Conservation (phyloP, 2,888 invertebrate genomes). For the Dione juno region DNA sequence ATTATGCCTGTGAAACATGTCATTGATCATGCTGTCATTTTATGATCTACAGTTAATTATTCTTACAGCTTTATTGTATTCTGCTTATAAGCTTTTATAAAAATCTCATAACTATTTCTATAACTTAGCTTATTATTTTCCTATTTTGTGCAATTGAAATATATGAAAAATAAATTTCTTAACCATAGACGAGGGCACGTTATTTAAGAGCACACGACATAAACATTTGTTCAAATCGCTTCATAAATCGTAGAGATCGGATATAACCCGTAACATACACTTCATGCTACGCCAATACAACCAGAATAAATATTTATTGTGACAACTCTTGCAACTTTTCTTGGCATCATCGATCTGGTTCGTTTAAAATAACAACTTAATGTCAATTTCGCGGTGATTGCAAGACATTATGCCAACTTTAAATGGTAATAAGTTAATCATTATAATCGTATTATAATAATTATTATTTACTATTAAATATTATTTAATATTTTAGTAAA, state of each 20-base stretch:
- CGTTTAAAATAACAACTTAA: conserved; percentile 31
- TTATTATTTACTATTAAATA: no score
- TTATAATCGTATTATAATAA: no score
- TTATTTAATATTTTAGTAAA: no score
- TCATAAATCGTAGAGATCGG: conserved; percentile 42
- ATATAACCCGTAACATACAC: conserved; percentile 41
- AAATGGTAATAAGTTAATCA: neutral
- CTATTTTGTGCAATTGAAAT: neutral
- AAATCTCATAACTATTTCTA: neutral
- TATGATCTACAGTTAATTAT: no score
- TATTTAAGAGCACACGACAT: conserved; percentile 31
- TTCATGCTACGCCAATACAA: conserved; percentile 43
- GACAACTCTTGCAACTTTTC: conserved; percentile 42
- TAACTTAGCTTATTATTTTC: neutral
- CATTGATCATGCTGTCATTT: no score
- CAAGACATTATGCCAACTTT: neutral
- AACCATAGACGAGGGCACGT: neutral
- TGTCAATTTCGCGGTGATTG: conserved; percentile 11
- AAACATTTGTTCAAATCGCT: conserved; percentile 41
- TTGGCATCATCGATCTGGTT: conserved; percentile 40
- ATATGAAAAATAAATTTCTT: neutral
- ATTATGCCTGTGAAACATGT: no score
- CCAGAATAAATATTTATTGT: conserved; percentile 42
- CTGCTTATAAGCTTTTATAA: no score
- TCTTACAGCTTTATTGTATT: no score